Conservation (phyloP, 1,140 invertebrate genomes). For the Notospermus geniculatus region DNA sequence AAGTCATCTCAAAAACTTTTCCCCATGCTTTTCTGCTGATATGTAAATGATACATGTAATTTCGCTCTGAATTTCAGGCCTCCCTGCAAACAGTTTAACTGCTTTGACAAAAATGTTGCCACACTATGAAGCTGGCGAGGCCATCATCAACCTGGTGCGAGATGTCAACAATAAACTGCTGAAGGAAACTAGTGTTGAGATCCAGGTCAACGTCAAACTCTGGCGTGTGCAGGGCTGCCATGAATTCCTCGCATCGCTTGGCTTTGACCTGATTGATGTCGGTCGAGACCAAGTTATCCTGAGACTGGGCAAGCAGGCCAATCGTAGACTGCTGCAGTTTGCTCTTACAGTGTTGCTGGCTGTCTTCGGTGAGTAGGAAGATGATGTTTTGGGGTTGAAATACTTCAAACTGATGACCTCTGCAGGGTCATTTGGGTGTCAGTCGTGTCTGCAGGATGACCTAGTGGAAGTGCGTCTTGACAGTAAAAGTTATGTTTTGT, state of each 20-base stretch:
- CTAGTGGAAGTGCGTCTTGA: no score
- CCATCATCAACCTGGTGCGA: conserved; percentile 77
- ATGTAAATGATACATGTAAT: no score
- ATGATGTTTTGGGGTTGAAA: no score
- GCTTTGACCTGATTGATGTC: conserved; percentile 92
- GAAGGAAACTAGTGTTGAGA: conserved; percentile 73
- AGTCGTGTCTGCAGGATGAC: no score
- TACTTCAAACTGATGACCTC: no score
- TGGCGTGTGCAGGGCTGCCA: conserved; percentile 91
- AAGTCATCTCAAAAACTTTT: no score
- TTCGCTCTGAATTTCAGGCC: conserved; percentile 57
- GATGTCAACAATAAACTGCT: conserved; percentile 74
- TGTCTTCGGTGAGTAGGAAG: conserved; percentile 84
- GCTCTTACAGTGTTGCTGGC: conserved; percentile 87
- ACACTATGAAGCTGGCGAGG: conserved; percentile 78
- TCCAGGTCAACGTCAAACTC: conserved; percentile 76
- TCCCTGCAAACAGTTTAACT: conserved; percentile 73
- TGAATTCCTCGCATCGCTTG: conserved; percentile 85
- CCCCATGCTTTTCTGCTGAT: no score
- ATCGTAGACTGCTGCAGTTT: conserved; percentile 84
- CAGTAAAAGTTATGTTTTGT: no score
- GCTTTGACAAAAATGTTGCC: conserved; percentile 78
- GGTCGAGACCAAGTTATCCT: conserved; percentile 89
- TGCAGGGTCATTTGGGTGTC: no score
- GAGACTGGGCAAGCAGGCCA: conserved; percentile 84